Evolutionary conservation across 2,888 invertebrate species (phyloP), one percentile per base, ranked within the genome.

Genomic region (Microctonus hyperodae): DNA sequence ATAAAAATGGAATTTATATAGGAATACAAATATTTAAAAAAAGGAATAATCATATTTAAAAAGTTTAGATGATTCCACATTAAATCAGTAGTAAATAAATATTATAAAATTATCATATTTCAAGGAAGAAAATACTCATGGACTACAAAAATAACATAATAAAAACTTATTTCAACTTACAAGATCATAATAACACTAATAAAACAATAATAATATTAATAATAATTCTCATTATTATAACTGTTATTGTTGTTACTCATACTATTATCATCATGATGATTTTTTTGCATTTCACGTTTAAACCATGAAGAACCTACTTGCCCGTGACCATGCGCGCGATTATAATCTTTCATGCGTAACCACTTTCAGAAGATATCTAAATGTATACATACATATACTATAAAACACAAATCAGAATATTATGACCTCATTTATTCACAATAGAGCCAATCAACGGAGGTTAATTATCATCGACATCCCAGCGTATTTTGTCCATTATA

Each of bases 371-470:
- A 51, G 44, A 44, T n/a, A 44, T 13, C n/a, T n/a, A n/a, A n/a
- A 31, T 7, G 7, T 31, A 31, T 31, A 37, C 16, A 44, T 7
- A 44, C 20, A 44, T 44, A n/a, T n/a, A 16, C 44, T 10, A 55
- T 28, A 55, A n/a, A 13, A 55, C 13, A 31, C 59, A 35, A 51
- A 59, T 16, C 55, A 13, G 23, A 31, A 64, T 28, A 65, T 64
- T 67, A 50, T 62, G 66, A 60, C 62, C 69, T 73, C 72, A 71
- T 71, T 74, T 71, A 71, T 69, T 67, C 70, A 75, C 75, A 76
- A 76, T 77, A 65, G 72, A 73, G 69, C 70, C 72, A 76, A 75
- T 76, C 75, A 75, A 69, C 72, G 67, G 64, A 70, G 72, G 71
- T 75, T 74, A 75, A 78, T 77, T 74, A 74, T 56, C 65, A 57